Evolutionary conservation across 2,113 vertebrate genomes (phyloP).

Genomic region (Argyrosomus japonicus): DNA sequence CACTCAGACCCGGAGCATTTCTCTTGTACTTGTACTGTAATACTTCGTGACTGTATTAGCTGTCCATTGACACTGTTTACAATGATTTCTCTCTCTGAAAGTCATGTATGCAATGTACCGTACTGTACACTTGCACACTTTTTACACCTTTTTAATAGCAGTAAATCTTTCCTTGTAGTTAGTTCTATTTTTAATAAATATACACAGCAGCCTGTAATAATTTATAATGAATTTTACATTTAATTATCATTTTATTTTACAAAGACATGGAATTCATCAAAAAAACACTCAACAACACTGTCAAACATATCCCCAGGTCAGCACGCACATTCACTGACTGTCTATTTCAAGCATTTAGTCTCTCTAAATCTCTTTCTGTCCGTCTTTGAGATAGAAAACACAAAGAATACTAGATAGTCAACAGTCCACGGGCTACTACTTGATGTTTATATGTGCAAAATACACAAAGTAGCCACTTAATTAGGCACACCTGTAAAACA

Average conservation of each 20-base stretch:
- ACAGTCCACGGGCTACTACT: too few species aligned
- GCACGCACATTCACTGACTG: not conserved
- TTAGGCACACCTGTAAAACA: not conserved
- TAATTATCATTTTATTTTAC: not conserved
- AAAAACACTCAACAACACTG: not conserved
- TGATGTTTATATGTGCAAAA: too few species aligned
- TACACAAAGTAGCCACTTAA: not conserved
- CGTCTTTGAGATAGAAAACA: not conserved
- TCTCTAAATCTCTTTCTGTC: not conserved
- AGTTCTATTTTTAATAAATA: conserved; percentile 9
- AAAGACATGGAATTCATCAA: not conserved
- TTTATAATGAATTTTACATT: conserved; percentile 11
- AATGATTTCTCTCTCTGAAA: conserved; percentile 22
- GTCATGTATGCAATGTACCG: conserved; percentile 6
- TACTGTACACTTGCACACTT: not conserved
- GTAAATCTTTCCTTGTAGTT: not conserved
- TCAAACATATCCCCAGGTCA: not conserved
- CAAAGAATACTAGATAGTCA: too few species aligned
- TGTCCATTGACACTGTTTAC: not conserved
- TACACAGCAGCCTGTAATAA: not conserved
- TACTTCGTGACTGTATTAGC: not conserved
- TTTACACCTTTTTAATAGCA: conserved; percentile 21
- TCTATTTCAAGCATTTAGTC: not conserved
- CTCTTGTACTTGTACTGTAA: not conserved
- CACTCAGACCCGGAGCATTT: conserved; percentile 1